Evolutionary conservation across 2,113 vertebrate species (phyloP).

Genomic region (Craseonycteris thonglongyai): DNA sequence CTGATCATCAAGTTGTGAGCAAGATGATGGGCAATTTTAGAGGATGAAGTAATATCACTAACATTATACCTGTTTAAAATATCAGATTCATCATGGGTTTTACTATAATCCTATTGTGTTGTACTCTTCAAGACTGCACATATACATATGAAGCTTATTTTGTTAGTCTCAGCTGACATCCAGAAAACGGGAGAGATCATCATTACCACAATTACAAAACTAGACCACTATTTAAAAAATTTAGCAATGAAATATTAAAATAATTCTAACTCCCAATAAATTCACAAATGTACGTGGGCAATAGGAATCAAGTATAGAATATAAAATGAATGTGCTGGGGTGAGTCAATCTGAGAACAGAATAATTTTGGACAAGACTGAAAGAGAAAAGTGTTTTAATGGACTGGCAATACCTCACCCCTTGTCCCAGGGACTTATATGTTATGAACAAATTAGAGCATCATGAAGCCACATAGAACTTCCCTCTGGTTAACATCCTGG

Average conservation of each 20-base stretch:
- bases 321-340: neutral
- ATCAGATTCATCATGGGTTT: neutral
- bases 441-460: neutral
- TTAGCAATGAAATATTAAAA: neutral
- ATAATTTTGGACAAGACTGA: neutral
- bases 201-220: neutral
- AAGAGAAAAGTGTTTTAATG: neutral
- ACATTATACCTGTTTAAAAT: neutral
- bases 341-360: neutral
- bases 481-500: neutral
- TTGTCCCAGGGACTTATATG: neutral
- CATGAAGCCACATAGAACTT: neutral
- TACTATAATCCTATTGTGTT: neutral
- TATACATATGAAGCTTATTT: neutral
- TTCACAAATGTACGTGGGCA: neutral
- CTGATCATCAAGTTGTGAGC: neutral
- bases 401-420: neutral
- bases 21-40: neutral
- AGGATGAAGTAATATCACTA: neutral
- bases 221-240: neutral
- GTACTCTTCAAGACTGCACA: neutral
- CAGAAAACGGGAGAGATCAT: neutral
- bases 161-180: neutral
- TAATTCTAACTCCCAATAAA: neutral
- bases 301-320: neutral